Base-by-base conservation (phyloP, 2,888 invertebrate species). In the Drosophila histrio region DNA sequence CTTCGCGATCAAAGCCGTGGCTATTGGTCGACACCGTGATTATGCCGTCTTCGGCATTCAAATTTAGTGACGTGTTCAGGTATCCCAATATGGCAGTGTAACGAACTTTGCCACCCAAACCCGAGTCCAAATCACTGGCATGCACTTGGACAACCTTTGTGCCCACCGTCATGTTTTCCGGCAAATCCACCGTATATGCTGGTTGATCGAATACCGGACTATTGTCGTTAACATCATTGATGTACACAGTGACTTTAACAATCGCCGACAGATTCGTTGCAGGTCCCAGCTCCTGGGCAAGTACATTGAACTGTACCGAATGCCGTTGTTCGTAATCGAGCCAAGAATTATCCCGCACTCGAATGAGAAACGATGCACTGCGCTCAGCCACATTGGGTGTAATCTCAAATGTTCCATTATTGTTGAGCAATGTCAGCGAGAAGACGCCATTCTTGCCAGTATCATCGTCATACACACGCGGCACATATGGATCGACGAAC, bases 211-310 rank as follows among this genome's bases (percentile, higher is more conserved):
- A 98, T 64, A 94, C 92, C 1, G 98, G 98, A 24, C 95, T 93
- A 91, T 97, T 97, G 90, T 98, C 98, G 88, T 98, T 98, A 7
- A 95, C 93, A 89, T 98, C 98, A 71, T 95, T 94, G 22, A 98
- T 92, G 84, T 96, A 95, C 9, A 97, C 96, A 1, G 95, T 95
- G 0, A 97, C 95, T 69, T 95, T 95, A 6, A 96, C 96, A 49
- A 93, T 93, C 3, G 94, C 94, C 52, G 96, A 95, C 47, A 96
- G 92, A 90, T 96, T 96, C 44, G 95, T 95, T 22, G 94, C 94
- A 74, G 95, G 95, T 36, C 95, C 96, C 32, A 97, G 93, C 91
- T 97, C 97, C 92, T 95, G 95, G 11, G 97, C 97, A 60, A 96
- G 92, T 91, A 96, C 95, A 93, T 95, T 95, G 91, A 96, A 96